Percentiles rank a stretch among this genome's conserved stretches.
Evolutionary conservation across 2,113 vertebrate species (phyloP).

Genomic region (Erythrolamprus reginae): DNA sequence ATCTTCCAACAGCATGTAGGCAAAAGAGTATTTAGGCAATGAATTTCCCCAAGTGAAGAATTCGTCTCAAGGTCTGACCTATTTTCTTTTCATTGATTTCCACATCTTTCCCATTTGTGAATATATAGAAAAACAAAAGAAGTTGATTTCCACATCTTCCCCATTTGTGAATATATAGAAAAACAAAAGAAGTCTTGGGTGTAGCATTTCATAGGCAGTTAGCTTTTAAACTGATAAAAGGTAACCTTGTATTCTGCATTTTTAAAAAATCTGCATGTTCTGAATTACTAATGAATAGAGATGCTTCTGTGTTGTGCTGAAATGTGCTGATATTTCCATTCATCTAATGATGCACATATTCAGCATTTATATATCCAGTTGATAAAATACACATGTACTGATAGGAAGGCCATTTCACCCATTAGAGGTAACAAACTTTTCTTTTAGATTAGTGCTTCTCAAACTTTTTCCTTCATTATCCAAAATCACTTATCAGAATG

Average conservation of each 20-base stretch:
- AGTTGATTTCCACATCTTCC: neutral
- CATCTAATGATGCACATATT: neutral
- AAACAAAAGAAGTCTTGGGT: neutral
- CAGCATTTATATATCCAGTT: neutral
- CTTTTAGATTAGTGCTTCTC: neutral
- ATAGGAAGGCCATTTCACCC: neutral
- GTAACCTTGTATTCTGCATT: neutral
- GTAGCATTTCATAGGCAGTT: neutral
- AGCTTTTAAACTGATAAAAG: neutral
- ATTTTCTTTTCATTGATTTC: constrained; percentile 1
- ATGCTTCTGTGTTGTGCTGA: neutral
- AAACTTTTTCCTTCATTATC: neutral
- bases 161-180: constrained; percentile 7
- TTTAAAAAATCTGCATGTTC: neutral
- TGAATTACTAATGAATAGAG: neutral
- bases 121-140: neutral
- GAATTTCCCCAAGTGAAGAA: neutral
- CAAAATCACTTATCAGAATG: neutral
- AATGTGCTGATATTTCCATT: neutral
- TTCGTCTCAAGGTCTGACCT: neutral
- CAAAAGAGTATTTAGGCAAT: neutral
- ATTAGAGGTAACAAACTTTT: neutral
- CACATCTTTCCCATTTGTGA: neutral
- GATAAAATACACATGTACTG: neutral
- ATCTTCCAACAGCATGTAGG: neutral